Percentiles rank a stretch among this genome's conserved stretches.
Conservation (phyloP, 2,888 invertebrate genomes). For the Dasypolia templi region DNA sequence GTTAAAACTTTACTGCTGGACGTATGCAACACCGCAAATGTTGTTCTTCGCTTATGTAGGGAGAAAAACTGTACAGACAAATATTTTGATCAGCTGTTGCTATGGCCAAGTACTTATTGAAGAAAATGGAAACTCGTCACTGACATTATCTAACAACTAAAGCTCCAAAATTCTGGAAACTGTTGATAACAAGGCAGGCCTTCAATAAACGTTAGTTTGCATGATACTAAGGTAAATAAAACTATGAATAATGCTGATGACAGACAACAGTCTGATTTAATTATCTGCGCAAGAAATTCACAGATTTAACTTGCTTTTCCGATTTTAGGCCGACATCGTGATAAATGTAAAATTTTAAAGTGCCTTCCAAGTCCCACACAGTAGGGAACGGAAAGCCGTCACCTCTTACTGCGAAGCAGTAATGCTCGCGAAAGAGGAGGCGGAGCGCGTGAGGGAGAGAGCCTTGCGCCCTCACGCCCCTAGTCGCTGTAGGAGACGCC, state of each 20-base stretch:
- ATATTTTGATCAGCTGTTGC: slow-evolving; percentile 50
- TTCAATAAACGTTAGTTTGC: slow-evolving; percentile 14
- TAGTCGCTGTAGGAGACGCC: no score
- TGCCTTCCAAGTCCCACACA: background rate
- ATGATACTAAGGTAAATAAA: slow-evolving; percentile 24
- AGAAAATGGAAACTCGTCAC: slow-evolving; percentile 5
- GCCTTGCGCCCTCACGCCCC: no score
- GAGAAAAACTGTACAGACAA: slow-evolving; percentile 26
- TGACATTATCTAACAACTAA: background rate
- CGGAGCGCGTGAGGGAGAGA: no score
- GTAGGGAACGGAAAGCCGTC: no score
- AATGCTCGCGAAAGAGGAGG: no score
- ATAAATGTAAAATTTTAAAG: slow-evolving; percentile 23
- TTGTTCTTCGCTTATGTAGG: slow-evolving; percentile 44
- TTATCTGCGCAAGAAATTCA: slow-evolving; percentile 13
- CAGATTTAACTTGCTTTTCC: slow-evolving; percentile 27
- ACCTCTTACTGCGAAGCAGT: no score
- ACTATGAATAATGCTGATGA: slow-evolving; percentile 17
- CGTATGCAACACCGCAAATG: slow-evolving; percentile 66
- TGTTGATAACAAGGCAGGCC: slow-evolving; percentile 29
- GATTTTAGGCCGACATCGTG: slow-evolving; percentile 6
- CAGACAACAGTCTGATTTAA: slow-evolving; percentile 8
- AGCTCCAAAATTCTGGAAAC: slow-evolving; percentile 14
- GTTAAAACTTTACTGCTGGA: slow-evolving; percentile 78
- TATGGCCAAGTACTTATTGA: slow-evolving; percentile 10